Conservation (phyloP, 1,140 invertebrate species). For the Hestina assimilis region DNA sequence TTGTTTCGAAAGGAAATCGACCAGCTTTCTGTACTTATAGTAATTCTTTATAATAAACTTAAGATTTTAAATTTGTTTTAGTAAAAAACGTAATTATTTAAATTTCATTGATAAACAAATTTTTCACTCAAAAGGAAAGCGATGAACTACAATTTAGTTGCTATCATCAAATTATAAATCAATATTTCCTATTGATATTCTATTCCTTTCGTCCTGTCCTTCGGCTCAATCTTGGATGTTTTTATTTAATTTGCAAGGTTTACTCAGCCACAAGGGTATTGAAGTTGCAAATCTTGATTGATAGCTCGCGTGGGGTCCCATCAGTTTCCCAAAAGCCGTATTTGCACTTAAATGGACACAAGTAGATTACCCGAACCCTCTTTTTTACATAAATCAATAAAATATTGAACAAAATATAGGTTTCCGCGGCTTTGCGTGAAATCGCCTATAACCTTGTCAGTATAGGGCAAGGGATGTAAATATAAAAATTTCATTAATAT, state of each 20-base stretch:
- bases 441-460: too few species aligned
- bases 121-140: too few species aligned
- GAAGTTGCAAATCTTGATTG: slow-evolving; percentile 26
- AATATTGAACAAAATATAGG: background rate
- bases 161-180: slow-evolving; percentile 1
- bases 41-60: too few species aligned
- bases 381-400: slow-evolving; percentile 6
- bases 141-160: too few species aligned
- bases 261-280: slow-evolving; percentile 13
- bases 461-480: too few species aligned
- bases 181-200: slow-evolving; percentile 7
- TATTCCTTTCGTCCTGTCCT: background rate
- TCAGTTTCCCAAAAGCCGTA: slow-evolving; percentile 21
- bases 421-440: too few species aligned
- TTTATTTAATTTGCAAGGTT: slow-evolving; percentile 27
- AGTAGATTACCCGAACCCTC: background rate
- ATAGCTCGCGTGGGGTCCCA: slow-evolving; percentile 17
- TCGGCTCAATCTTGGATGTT: slow-evolving; percentile 12
- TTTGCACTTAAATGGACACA: slow-evolving; percentile 17
- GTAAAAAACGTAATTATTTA: too few species aligned
- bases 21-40: background rate
- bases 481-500: too few species aligned
- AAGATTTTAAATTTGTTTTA: too few species aligned
- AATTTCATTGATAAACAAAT: too few species aligned
- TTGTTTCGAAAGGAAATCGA: background rate